Evolutionary conservation across 1,140 invertebrate genomes (phyloP).

Genomic region (Ceratosolen solmsi): DNA sequence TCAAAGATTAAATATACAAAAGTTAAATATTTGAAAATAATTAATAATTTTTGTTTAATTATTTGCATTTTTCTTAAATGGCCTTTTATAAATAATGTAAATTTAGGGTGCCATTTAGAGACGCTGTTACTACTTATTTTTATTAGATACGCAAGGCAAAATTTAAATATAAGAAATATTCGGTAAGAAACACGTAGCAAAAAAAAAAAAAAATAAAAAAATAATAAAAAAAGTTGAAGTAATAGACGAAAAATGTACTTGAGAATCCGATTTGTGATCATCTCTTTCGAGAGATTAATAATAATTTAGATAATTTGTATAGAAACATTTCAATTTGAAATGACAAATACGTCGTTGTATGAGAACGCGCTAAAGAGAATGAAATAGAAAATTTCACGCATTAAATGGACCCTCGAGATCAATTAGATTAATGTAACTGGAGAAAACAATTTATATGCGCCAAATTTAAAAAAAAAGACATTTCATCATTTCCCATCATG

Average conservation of each 20-base stretch:
- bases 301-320: slow-evolving; percentile 52
- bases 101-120: not conserved
- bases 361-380: slow-evolving; percentile 1
- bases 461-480: not conserved
- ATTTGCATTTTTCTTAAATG: not conserved
- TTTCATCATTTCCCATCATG: slow-evolving; percentile 32
- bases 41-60: too few species aligned
- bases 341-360: not conserved
- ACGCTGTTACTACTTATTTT: slow-evolving; percentile 8
- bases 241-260: slow-evolving; percentile 30
- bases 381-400: slow-evolving; percentile 23
- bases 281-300: slow-evolving; percentile 34
- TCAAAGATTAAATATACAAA: not conserved
- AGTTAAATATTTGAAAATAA: too few species aligned
- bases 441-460: slow-evolving; percentile 29
- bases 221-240: not conserved
- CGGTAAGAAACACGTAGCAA: not conserved
- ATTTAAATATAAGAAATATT: not conserved
- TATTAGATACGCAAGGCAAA: not conserved
- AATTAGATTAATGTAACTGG: slow-evolving; percentile 51
- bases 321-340: slow-evolving; percentile 36
- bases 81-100: not conserved
- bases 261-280: slow-evolving; percentile 51
- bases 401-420: slow-evolving; percentile 51
- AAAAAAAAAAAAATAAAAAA: not conserved